Evolutionary conservation across 2,113 vertebrate species (phyloP).

Genomic region (Eclectus roratus): DNA sequence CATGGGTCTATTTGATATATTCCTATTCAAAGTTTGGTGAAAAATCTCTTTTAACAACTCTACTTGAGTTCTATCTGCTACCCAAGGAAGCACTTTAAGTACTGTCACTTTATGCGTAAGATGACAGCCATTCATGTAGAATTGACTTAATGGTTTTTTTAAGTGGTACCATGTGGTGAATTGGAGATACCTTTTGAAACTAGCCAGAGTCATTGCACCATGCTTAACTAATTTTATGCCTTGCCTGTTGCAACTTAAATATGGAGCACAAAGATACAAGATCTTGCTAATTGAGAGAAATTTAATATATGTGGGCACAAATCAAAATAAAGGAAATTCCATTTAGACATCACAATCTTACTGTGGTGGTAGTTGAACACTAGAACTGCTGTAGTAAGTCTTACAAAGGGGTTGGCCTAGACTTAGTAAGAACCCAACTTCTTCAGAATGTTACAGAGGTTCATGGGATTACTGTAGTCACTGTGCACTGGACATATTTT

Average conservation of each 20-base stretch:
- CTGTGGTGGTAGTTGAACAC: background rate
- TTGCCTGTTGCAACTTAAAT: background rate
- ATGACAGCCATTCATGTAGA: background rate
- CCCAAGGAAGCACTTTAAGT: background rate
- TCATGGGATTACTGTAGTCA: background rate
- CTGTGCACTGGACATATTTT: background rate
- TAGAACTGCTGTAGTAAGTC: background rate
- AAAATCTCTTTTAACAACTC: background rate
- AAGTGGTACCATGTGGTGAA: background rate
- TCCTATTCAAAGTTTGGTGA: background rate
- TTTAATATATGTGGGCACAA: background rate
- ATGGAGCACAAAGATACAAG: background rate
- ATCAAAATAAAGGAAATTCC: background rate
- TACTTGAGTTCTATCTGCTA: background rate
- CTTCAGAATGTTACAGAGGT: background rate
- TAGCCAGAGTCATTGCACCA: background rate
- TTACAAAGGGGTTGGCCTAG: background rate
- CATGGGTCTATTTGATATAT: background rate
- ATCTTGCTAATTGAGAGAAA: background rate
- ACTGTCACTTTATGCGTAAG: background rate
- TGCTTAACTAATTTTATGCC: background rate
- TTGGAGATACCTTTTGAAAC: background rate
- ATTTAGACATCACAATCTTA: background rate
- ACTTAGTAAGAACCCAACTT: background rate
- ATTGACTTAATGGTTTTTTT: background rate